Conservation (phyloP, 1,140 invertebrate genomes). For the Leptinotarsa lineolata region DNA sequence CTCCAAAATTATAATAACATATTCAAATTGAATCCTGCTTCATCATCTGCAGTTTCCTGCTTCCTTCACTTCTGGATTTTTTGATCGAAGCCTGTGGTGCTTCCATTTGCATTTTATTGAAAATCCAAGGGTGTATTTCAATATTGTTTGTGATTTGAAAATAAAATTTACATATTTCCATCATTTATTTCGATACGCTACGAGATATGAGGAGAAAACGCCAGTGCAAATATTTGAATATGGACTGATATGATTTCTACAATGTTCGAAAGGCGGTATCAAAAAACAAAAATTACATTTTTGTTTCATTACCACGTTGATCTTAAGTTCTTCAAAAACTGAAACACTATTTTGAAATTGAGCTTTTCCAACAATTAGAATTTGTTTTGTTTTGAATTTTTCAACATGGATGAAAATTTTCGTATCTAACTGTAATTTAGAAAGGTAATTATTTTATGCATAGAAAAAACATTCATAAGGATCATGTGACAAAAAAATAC, state of each 20-base stretch:
- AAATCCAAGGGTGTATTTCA: slow-evolving; percentile 41
- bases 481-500: too few species aligned
- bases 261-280: too few species aligned
- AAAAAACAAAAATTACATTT: too few species aligned
- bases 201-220: slow-evolving; percentile 1
- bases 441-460: too few species aligned
- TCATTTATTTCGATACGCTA: slow-evolving; percentile 19
- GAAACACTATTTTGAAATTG: too few species aligned
- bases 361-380: too few species aligned
- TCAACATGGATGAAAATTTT: too few species aligned
- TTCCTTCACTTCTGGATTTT: slow-evolving; percentile 12
- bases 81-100: slow-evolving; percentile 27
- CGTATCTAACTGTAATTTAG: too few species aligned
- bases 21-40: slow-evolving; percentile 2
- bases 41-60: background rate
- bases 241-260: background rate
- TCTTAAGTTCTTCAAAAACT: too few species aligned
- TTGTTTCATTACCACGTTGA: too few species aligned
- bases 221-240: background rate
- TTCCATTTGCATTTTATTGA: slow-evolving; percentile 49
- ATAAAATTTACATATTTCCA: slow-evolving; percentile 30
- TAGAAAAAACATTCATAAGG: too few species aligned
- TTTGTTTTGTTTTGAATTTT: too few species aligned
- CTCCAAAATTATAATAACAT: background rate
- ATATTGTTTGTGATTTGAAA: slow-evolving; percentile 41